These are phyloP conservation scores for Leuciscus idus DNA, from an alignment of 2,113 vertebrate genomes.

Conservation along the genomic window DNA sequence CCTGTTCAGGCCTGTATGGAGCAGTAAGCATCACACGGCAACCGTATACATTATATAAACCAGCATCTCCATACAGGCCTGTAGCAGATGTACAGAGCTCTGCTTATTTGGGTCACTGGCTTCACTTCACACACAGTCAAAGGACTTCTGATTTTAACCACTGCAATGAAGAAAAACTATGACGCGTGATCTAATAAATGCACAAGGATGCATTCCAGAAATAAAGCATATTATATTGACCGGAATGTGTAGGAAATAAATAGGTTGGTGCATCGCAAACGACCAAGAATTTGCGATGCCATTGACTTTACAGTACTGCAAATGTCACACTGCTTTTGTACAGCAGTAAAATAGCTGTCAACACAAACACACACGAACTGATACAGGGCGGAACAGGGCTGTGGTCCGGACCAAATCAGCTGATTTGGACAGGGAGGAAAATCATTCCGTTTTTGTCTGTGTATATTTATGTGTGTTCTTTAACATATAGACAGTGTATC, in stretches of 20 bases:
- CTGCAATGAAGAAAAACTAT: neutral
- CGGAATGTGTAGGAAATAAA: neutral
- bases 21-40: neutral
- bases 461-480: neutral
- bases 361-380: neutral
- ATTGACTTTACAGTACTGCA: no score
- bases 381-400: conserved; percentile 40
- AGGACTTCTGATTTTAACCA: conserved; percentile 3
- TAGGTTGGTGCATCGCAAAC: neutral
- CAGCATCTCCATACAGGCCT: conserved; percentile 38
- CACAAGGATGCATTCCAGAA: neutral
- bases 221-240: conserved; percentile 5
- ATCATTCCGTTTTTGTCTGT: neutral
- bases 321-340: neutral
- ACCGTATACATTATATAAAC: conserved; percentile 8
- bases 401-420: conserved; percentile 29
- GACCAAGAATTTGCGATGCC: neutral
- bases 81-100: conserved; percentile 22
- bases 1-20: conserved; percentile 5
- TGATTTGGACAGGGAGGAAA: neutral
- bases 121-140: conserved; percentile 6
- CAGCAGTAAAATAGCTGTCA: conserved; percentile 18
- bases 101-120: conserved; percentile 46
- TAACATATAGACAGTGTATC: neutral
- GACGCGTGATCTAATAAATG: conserved; percentile 22